Percentiles rank a stretch among this genome's conserved stretches.
phyloP scores from a whole-genome alignment of 2,888 invertebrate species.

The Drosophila austrosaltans region DNA sequence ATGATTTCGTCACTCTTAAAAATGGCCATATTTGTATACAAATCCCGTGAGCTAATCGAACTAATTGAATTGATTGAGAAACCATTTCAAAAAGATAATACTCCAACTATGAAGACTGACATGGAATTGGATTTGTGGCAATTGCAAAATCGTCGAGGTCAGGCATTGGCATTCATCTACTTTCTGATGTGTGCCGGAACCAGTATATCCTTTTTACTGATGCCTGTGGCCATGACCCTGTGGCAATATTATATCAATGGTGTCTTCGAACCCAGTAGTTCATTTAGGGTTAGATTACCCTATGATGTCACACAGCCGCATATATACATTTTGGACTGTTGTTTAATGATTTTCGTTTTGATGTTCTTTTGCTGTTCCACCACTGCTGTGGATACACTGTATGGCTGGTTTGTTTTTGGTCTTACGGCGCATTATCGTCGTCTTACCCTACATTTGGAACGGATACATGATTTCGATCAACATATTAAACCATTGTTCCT shows the following conservation, averaged over 20 bases:
- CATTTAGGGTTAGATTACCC: slow-evolving; percentile 54
- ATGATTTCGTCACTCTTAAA: slow-evolving; percentile 58
- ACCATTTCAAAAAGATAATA: slow-evolving; percentile 17
- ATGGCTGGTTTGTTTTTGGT: slow-evolving; percentile 54
- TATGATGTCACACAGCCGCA: slow-evolving; percentile 46
- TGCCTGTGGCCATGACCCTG: slow-evolving; percentile 51
- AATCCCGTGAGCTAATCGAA: slow-evolving; percentile 31
- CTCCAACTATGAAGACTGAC: not conserved
- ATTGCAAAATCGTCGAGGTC: slow-evolving; percentile 47
- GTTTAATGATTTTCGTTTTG: slow-evolving; percentile 52
- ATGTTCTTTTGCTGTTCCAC: slow-evolving; percentile 61
- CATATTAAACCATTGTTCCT: slow-evolving; percentile 24
- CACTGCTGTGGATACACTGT: slow-evolving; percentile 53
- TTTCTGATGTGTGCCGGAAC: slow-evolving; percentile 58
- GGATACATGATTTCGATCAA: not conserved
- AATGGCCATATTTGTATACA: slow-evolving; percentile 51
- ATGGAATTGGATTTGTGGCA: slow-evolving; percentile 20
- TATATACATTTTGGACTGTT: slow-evolving; percentile 53
- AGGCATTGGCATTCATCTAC: slow-evolving; percentile 44
- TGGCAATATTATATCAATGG: slow-evolving; percentile 33
- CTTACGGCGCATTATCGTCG: slow-evolving; percentile 55
- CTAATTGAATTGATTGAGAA: slow-evolving; percentile 38
- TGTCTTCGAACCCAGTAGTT: slow-evolving; percentile 46
- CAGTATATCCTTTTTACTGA: slow-evolving; percentile 50
- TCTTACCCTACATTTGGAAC: slow-evolving; percentile 33